These are phyloP conservation scores for Lithophane semibrunnea DNA, from an alignment of 2,888 invertebrate genomes.

Conservation along the genomic window DNA sequence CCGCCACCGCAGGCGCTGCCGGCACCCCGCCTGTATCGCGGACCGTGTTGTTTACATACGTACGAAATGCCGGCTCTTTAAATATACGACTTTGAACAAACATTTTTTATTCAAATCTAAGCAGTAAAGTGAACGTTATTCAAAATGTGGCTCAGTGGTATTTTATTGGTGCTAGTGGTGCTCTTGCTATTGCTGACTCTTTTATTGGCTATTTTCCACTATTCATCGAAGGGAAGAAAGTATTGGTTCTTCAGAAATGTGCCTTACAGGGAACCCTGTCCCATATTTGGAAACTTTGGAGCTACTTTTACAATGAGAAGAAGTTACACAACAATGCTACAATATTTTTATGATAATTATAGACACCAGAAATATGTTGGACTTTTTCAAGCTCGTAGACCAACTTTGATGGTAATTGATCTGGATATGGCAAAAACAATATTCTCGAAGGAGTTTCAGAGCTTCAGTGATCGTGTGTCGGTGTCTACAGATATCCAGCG, in stretches of 20 bases:
- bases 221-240: conserved; percentile 83
- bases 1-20: conserved; percentile 69
- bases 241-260: conserved; percentile 85
- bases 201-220: conserved; percentile 82
- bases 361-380: conserved; percentile 83
- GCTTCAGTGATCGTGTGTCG: conserved; percentile 85
- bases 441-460: conserved; percentile 81
- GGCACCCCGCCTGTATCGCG: conserved; percentile 64
- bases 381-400: conserved; percentile 86
- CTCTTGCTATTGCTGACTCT: conserved; percentile 73
- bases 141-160: conserved; percentile 78
- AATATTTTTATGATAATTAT: conserved; percentile 82
- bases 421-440: conserved; percentile 83
- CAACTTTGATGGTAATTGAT: conserved; percentile 85
- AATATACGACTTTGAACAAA: conserved; percentile 59
- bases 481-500: conserved; percentile 84
- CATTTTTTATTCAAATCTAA: conserved; percentile 55
- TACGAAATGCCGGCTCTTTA: conserved; percentile 76
- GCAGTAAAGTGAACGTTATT: conserved; percentile 62
- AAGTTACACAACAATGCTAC: conserved; percentile 84
- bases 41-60: conserved; percentile 82
- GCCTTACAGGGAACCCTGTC: conserved; percentile 86
- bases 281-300: conserved; percentile 88
- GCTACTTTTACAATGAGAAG: conserved; percentile 83
- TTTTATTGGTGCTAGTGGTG: conserved; percentile 73